These are phyloP conservation scores for Entelurus aequoreus DNA, from an alignment of 2,113 vertebrate genomes.

Conservation along the genomic window DNA sequence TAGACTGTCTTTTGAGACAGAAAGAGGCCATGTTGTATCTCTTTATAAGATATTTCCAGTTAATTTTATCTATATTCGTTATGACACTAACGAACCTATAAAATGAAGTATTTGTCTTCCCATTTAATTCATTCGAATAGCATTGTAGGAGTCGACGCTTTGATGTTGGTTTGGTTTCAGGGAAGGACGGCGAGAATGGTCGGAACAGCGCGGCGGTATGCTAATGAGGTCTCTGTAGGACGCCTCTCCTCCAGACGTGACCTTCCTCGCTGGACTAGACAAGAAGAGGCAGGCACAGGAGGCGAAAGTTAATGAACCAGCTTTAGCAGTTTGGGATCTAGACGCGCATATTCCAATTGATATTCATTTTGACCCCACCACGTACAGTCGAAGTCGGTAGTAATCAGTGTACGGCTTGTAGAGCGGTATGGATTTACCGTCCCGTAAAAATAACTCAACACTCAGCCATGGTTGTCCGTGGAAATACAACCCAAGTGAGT, in stretches of 20 bases:
- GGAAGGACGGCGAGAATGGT: slow-evolving; percentile 10
- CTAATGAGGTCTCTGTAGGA: slow-evolving; percentile 43
- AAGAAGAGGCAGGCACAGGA: neutral
- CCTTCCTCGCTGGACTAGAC: slow-evolving; percentile 39
- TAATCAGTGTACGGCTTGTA: too few relatives aligned
- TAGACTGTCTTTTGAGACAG: too few relatives aligned
- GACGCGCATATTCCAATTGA: neutral
- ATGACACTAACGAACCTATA: neutral
- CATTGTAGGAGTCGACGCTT: neutral
- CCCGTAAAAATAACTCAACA: too few relatives aligned
- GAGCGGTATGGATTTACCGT: too few relatives aligned
- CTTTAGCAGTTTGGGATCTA: slow-evolving; percentile 13
- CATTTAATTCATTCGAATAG: neutral
- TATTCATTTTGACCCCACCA: neutral
- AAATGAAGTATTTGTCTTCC: neutral
- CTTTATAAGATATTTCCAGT: too few relatives aligned
- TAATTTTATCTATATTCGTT: too few relatives aligned
- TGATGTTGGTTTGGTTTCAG: neutral
- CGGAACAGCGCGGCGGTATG: slow-evolving; percentile 16
- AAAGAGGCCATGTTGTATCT: too few relatives aligned
- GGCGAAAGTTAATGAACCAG: slow-evolving; percentile 35
- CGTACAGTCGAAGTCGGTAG: too few relatives aligned
- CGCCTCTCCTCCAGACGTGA: slow-evolving; percentile 24
- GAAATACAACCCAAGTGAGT: too few relatives aligned
- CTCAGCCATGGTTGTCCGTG: too few relatives aligned